Evolutionary conservation across 2,797 vertebrate species (phyloP).

Genomic region (Streptopelia turtur): DNA sequence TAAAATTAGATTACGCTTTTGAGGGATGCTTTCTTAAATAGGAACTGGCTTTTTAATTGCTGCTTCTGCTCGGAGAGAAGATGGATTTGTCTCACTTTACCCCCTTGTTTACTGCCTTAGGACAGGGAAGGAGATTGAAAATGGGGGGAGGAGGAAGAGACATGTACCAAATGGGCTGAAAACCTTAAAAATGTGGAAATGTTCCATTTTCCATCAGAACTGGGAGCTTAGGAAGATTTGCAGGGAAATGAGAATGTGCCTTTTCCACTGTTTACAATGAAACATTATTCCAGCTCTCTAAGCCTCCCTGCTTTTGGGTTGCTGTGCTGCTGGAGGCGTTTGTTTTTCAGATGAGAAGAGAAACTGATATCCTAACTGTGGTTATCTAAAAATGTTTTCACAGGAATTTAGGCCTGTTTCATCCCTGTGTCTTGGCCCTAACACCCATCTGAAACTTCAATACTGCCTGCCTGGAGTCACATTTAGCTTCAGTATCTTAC

Average conservation of each 20-base stretch:
- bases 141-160: neutral
- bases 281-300: neutral
- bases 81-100: neutral
- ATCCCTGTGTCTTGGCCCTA: neutral
- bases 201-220: neutral
- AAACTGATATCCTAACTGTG: neutral
- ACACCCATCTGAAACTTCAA: neutral
- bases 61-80: neutral
- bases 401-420: neutral
- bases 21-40: neutral
- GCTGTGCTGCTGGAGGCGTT: neutral
- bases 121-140: neutral
- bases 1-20: neutral
- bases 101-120: neutral
- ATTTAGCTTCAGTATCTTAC: neutral
- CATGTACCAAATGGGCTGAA: neutral
- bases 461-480: neutral
- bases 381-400: neutral
- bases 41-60: neutral
- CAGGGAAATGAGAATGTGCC: neutral
- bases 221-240: neutral
- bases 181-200: neutral
- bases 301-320: neutral
- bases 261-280: neutral
- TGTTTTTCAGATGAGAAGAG: neutral